Percentiles rank a stretch among this genome's conserved stretches.
Evolutionary conservation across 1,140 invertebrate genomes (phyloP).

Genomic region (Drosophila nikananu): DNA sequence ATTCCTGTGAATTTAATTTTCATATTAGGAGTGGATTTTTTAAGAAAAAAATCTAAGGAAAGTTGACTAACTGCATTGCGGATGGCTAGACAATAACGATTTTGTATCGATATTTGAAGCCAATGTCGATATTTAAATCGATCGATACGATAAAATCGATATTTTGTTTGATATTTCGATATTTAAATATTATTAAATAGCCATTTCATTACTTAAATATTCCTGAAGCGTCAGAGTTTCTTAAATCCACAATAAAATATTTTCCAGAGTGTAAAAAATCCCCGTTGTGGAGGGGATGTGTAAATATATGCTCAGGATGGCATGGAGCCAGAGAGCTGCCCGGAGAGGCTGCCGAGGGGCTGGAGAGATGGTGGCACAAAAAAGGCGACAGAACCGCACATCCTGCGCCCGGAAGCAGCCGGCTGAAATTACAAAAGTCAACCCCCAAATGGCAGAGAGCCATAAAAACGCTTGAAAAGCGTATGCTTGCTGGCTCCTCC

Average conservation of each 20-base stretch:
- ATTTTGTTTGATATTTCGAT: no score
- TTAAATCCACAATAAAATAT: background rate
- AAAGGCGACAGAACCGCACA: constrained; percentile 81
- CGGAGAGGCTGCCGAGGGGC: background rate
- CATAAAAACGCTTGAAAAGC: constrained; percentile 81
- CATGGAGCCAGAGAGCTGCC: constrained; percentile 7
- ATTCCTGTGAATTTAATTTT: no score
- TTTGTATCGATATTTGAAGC: no score
- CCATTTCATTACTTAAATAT: background rate
- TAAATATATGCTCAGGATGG: constrained; percentile 67
- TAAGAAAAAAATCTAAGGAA: no score
- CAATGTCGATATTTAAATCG: no score
- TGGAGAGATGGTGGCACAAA: constrained; percentile 49
- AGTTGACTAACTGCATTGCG: no score
- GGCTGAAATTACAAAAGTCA: constrained; percentile 81
- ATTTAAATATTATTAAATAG: no score
- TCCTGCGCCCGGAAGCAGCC: constrained; percentile 79
- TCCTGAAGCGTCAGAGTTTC: background rate
- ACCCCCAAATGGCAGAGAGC: constrained; percentile 65
- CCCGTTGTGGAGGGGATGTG: constrained; percentile 19
- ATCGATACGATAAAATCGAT: no score
- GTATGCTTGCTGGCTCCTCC: constrained; percentile 56
- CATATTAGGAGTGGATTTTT: no score
- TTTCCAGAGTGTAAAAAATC: background rate
- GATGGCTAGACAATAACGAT: no score